Evolutionary conservation across 2,797 vertebrate genomes (phyloP).

Genomic region (Dermochelys coriacea): DNA sequence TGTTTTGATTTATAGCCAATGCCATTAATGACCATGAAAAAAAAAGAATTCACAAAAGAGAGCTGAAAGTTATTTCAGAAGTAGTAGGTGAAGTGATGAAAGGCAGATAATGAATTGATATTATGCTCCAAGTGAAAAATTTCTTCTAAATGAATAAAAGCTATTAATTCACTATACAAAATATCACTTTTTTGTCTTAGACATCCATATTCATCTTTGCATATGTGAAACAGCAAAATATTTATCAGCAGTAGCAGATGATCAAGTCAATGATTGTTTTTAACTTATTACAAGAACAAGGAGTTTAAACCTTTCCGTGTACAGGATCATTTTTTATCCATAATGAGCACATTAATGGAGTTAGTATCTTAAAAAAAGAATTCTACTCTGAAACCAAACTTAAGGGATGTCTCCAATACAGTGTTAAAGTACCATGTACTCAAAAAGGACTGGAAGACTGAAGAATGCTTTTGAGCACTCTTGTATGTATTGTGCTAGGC

Average conservation of each 20-base stretch:
- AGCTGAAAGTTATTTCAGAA: constrained; percentile 20
- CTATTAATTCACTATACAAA: constrained; percentile 18
- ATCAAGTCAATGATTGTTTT: not conserved
- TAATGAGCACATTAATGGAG: not conserved
- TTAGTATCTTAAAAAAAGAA: not conserved
- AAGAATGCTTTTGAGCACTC: not conserved
- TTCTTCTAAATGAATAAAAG: not conserved
- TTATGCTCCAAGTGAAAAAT: not conserved
- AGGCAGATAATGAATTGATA: constrained; percentile 16
- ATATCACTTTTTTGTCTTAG: not conserved
- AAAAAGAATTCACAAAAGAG: constrained; percentile 28
- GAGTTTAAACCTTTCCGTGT: not conserved
- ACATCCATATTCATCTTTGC: constrained; percentile 7
- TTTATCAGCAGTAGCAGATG: constrained; percentile 29
- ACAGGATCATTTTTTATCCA: not conserved
- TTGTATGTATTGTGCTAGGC: not conserved
- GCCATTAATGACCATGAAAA: not conserved
- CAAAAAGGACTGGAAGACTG: not conserved
- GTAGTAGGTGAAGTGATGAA: constrained; percentile 8
- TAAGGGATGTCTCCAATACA: not conserved
- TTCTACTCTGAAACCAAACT: not conserved
- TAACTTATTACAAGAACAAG: constrained; percentile 18
- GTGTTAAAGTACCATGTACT: not conserved
- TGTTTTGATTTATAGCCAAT: not conserved
- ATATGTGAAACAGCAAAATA: not conserved